Evolutionary conservation across 2,113 vertebrate genomes (phyloP).

Genomic region (Hemiprocne comata): DNA sequence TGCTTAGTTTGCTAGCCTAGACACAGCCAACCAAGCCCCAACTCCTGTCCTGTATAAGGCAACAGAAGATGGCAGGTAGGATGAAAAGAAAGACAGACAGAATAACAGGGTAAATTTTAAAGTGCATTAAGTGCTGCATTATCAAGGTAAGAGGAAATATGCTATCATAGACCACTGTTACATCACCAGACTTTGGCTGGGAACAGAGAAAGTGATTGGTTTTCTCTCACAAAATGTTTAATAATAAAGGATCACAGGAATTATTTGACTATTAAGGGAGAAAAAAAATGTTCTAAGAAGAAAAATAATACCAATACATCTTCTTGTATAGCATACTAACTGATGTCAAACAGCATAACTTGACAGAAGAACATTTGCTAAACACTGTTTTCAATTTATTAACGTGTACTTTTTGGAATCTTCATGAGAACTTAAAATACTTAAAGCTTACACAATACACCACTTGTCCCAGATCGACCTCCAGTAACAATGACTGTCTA

Average conservation of each 20-base stretch:
- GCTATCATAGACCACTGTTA: accelerated
- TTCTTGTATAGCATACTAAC: not conserved
- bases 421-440: not conserved
- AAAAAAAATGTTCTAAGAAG: not conserved
- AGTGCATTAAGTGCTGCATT: not conserved
- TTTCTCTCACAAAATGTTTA: not conserved
- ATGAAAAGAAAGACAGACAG: not conserved
- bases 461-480: not conserved
- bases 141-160: not conserved
- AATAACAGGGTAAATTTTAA: not conserved
- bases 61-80: not conserved
- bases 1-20: accelerated
- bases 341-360: not conserved
- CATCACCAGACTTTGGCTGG: not conserved
- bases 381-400: not conserved
- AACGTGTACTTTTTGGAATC: not conserved
- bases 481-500: not conserved
- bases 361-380: not conserved
- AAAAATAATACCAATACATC: not conserved
- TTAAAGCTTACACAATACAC: not conserved
- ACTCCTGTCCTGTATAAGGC: not conserved
- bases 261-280: not conserved
- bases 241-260: not conserved
- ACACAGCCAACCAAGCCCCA: not conserved
- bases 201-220: not conserved